These are phyloP conservation scores for Prosapia bicincta DNA, from an alignment of 2,888 invertebrate genomes.

Conservation along the genomic window DNA sequence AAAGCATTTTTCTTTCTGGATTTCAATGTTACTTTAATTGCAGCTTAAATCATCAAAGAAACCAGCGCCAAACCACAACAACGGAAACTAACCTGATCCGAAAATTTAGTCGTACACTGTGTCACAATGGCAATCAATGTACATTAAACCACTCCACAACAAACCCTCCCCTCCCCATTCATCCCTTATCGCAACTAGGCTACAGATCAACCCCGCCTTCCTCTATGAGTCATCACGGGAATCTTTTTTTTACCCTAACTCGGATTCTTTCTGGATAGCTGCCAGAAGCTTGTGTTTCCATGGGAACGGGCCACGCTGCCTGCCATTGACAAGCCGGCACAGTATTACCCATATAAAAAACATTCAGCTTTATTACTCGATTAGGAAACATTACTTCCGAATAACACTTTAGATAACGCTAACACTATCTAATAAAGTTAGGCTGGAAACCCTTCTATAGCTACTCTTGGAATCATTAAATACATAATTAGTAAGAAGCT, in stretches of 20 bases:
- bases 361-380: neutral
- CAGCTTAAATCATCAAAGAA: too few species aligned
- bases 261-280: neutral
- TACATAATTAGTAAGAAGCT: too few species aligned
- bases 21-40: too few species aligned
- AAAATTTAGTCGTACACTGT: neutral
- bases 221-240: neutral
- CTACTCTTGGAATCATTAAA: too few species aligned
- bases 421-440: too few species aligned
- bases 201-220: neutral
- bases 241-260: neutral
- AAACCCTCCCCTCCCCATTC: neutral
- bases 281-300: neutral
- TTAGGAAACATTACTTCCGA: neutral
- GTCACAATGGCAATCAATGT: neutral
- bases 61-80: too few species aligned
- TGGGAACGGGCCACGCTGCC: neutral
- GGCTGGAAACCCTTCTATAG: too few species aligned
- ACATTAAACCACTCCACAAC: neutral
- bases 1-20: too few species aligned
- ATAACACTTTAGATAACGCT: too few species aligned
- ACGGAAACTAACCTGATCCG: neutral
- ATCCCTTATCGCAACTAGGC: conserved; percentile 2
- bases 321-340: neutral
- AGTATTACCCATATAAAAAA: neutral